phyloP scores from a whole-genome alignment of 2,888 invertebrate genomes.

The Leptogaster cylindrica region DNA sequence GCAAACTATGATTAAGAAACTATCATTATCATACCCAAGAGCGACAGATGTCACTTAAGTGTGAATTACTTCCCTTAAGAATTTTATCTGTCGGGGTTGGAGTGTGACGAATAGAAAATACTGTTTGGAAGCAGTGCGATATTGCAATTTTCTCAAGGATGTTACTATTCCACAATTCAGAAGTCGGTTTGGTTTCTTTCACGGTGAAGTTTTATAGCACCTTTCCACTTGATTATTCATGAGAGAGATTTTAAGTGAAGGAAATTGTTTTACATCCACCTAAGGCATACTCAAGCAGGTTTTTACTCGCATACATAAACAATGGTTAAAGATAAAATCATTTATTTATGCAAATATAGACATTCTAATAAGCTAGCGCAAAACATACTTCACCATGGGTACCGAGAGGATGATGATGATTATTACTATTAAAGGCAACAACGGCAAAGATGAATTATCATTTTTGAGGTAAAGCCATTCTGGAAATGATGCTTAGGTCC shows the following conservation, averaged over 20 bases:
- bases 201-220: conserved; percentile 1
- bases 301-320: conserved; percentile 22
- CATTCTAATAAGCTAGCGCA: conserved; percentile 44
- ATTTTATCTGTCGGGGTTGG: not conserved
- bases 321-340: conserved; percentile 38
- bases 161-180: not conserved
- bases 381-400: conserved; percentile 33
- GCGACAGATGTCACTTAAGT: not conserved
- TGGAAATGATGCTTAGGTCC: not conserved
- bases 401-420: conserved; percentile 41
- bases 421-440: conserved; percentile 41
- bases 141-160: too few relatives aligned
- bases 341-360: conserved; percentile 46
- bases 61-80: not conserved
- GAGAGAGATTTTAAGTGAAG: conserved; percentile 44
- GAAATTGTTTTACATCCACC: conserved; percentile 45
- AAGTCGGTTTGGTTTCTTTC: conserved; percentile 19
- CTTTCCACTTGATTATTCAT: conserved; percentile 43
- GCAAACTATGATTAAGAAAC: conserved; percentile 10
- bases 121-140: too few relatives aligned
- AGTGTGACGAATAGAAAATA: too few relatives aligned
- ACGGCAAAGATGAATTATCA: conserved; percentile 44
- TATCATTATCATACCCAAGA: not conserved
- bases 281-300: conserved; percentile 1
- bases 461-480: conserved; percentile 39